Base-by-base conservation (phyloP, 2,113 vertebrate species). In the Cepphus grylle region DNA sequence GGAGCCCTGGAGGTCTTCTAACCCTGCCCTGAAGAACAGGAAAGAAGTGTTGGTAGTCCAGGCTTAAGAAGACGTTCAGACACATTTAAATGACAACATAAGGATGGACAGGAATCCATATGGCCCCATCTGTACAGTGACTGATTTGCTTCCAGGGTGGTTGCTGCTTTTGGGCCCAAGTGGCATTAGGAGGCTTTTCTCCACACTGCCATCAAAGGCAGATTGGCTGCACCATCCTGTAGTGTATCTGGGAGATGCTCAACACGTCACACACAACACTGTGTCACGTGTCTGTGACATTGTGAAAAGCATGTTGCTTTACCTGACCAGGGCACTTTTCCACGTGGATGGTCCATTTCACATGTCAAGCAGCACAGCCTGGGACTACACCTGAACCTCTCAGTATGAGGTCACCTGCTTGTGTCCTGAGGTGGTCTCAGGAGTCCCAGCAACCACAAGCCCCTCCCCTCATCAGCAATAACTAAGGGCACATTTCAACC, bases 131-230 rank as follows among this genome's bases (percentile, higher is more conserved):
- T 21, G 7, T 49, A 14, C 15, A 14, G 13, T 29, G 13, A 5
- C 50, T 56, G 38, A 47, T 79, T 79, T 74, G 32, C 15, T 76
- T 71, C 56, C 69, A 81, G 45, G 32, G 7, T 76, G 22, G 22
- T 34, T 19, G 5, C 9, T 69, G 55, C 2, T 59, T 88, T 65
- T 38, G 21, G 15, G 15, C 8, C 6, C 2, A 43, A 61, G 30
- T 29, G 18, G 9, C 34, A 49, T 21, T 32, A 13, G 7, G 23
- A 38, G 25, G 19, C 12, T 80, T 88, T 18, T 26, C 13, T 79
- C 38, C 0, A 0, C 7, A 50, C 16, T 45, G 29, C n/a, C 32
- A 27, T 20, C 20, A 36, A 42, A 83, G 8, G 23, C 4, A 49
- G 20, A n/a, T 8, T 29, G 43, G 30, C 23, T 32, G 27, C 26